Base-by-base conservation (phyloP, 2,113 vertebrate species). In the Ceuthmochares aereus region DNA sequence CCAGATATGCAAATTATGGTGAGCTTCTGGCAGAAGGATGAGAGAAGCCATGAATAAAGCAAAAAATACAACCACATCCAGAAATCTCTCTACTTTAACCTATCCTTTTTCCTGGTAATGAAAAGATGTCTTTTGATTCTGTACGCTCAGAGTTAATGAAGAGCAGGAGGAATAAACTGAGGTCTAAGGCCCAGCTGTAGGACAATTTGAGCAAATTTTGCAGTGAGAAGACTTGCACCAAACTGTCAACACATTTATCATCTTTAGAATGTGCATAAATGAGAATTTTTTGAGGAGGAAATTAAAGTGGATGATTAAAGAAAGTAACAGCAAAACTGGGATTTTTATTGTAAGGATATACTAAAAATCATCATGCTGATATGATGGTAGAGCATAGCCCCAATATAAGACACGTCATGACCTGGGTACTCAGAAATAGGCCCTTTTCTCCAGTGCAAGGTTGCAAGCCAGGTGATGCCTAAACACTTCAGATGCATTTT, bases 21-120 rank as follows among this genome's bases (percentile, higher is more conserved):
- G 20, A 96, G 81, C 85, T 86, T 86, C 51, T 91, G 84, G 93
- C 67, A 94, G 58, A 58, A 55, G 26, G 66, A 43, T 52, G 40
- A 51, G 36, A 22, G 55, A 90, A 40, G 72, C 37, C 51, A 43
- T 34, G 77, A 92, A 89, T 40, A 94, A 89, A 94, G 90, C 58
- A 21, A 93, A 87, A 96, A 86, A 58, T 88, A 80, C 68, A 87
- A 77, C 67, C 43, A 58, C 64, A 29, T 66, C 87, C 68, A 90
- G 34, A 80, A 93, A 51, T 36, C 7, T 36, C 52, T 67, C 47
- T 81, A 4, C 43, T 94, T 58, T 11, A 78, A 88, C 25, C 60
- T 84, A 15, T 68, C 56, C 14, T 80, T 92, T 87, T 63, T 82
- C 27, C 40, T 56, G 22, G 37, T 37, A 96, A 83, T 58, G 19